Base-by-base conservation (phyloP, 2,113 vertebrate species). In the Brachypteracias leptosomus region DNA sequence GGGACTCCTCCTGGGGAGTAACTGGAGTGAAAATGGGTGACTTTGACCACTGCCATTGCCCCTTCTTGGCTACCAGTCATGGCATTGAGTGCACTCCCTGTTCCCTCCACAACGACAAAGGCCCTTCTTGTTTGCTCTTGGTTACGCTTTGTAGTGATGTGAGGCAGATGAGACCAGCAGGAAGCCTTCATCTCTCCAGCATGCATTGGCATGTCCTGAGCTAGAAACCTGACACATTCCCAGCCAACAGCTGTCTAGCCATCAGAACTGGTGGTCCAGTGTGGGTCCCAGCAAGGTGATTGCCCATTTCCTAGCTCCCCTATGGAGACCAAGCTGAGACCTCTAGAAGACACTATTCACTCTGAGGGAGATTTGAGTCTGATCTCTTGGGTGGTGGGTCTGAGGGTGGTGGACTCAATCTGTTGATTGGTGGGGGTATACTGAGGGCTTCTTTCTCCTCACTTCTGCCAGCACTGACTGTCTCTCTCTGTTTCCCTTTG, bases 211-310 rank as follows among this genome's bases (percentile, higher is more conserved):
- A 1, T 67, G 33, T 71, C 66, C 49, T 3, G 12, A 49, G 52
- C 24, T 44, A 25, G 61, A 67, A 74, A 51, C n/a, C 49, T 29
- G 46, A 1, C 31, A 13, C 4, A 0, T 44, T 57, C 58, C 59
- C 49, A 85, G n/a, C 58, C 12, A 6, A 21, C 12, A 62, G 29
- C 76, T 31, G 13, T 19, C 57, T 7, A 76, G 59, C 47, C 8
- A 0, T 36, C 59, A 36, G 55, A 63, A 4, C 14, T 11, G 13
- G 18, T 65, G 63, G 20, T 35, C 33, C 28, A 10, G 20, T 9
- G 72, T 42, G 62, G 55, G 54, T 42, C 57, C n/a, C 1, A 2
- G 5, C 20, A 15, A 1, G 3, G 38, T 0, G 0, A 4, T 10
- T 49, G 28, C 68, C 52, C 1, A 0, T 46, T 29, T 35, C n/a